Percentiles rank a stretch among this genome's conserved stretches.
phyloP scores from a whole-genome alignment of 1,140 invertebrate genomes.

The Daktulosphaira vitifoliae region DNA sequence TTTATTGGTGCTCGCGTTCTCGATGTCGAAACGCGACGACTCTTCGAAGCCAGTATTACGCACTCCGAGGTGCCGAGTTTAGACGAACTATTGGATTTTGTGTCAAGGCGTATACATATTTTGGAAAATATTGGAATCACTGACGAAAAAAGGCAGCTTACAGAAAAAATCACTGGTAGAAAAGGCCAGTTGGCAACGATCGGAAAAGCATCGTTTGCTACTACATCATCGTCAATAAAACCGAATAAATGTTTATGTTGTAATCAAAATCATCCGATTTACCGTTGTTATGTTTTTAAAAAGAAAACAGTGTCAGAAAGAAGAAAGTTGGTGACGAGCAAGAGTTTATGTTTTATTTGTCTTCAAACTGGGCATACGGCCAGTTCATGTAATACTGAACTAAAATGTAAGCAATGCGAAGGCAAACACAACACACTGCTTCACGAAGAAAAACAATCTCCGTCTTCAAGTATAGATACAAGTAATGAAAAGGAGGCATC shows the following conservation, averaged over 20 bases:
- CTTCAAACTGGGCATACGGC: background rate
- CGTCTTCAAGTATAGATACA: background rate
- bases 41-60: background rate
- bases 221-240: background rate
- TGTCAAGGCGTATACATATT: background rate
- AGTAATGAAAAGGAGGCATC: no score
- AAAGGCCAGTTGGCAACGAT: background rate
- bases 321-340: background rate
- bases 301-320: background rate
- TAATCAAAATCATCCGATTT: background rate
- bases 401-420: background rate
- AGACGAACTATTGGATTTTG: background rate
- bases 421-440: background rate
- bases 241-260: background rate
- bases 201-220: background rate
- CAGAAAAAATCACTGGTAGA: background rate
- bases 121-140: constrained; percentile 4
- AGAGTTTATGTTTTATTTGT: background rate
- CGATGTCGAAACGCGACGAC: background rate
- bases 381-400: background rate
- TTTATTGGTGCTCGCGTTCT: background rate
- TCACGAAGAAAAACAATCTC: background rate
- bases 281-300: background rate
- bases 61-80: background rate
- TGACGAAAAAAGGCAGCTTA: no score